Base-by-base conservation (phyloP, 2,888 invertebrate species). In the Glyphotaelius pellucidus region DNA sequence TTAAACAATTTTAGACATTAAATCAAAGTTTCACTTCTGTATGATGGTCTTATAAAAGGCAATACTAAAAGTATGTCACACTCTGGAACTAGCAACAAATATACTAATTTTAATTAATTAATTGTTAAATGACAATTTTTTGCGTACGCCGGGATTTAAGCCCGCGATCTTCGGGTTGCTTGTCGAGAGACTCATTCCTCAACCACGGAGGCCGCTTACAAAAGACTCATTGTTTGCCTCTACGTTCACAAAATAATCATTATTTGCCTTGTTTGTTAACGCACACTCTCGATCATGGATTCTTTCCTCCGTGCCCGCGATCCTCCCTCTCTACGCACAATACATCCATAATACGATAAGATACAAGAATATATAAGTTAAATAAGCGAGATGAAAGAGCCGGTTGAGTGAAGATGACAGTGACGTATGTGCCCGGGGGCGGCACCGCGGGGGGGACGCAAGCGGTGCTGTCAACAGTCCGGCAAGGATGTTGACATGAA, bases 401-500 rank as follows among this genome's bases (percentile, higher is more conserved):
- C 35, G 35, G 83, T 35, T 25, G 32, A 83, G 35, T 83, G 83
- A 38, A 83, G 83, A 35, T 83, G 83, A 83, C 83, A 83, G 35
- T 83, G 83, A 83, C 83, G 35, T 35, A 83, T 83, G 19, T 38
- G 83, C 35, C 83, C 9, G 35, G 35, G n/a, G 83, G 67, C 25
- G 9, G 67, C 67, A 11, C 67, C 67, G 67, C 67, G 67, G 67
- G 67, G 67, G 67, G 25, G 25, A 9, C 67, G n/a, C 67, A 83
- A 83, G 35, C 35, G 35, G n/a, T n/a, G n/a, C 83, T 91, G 92
- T 90, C 91, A 87, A 90, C 92, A 90, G 90, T 90, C 90, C 91
- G 88, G 91, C 92, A 83, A 83, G 87, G 91, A 92, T 91, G 91
- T 92, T 91, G 92, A 92, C 92, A 80, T 92, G 92, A 92, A 92